Percentiles rank a stretch among this genome's conserved stretches.
Evolutionary conservation across 2,113 vertebrate genomes (phyloP).

Genomic region (Hippocampus zosterae): DNA sequence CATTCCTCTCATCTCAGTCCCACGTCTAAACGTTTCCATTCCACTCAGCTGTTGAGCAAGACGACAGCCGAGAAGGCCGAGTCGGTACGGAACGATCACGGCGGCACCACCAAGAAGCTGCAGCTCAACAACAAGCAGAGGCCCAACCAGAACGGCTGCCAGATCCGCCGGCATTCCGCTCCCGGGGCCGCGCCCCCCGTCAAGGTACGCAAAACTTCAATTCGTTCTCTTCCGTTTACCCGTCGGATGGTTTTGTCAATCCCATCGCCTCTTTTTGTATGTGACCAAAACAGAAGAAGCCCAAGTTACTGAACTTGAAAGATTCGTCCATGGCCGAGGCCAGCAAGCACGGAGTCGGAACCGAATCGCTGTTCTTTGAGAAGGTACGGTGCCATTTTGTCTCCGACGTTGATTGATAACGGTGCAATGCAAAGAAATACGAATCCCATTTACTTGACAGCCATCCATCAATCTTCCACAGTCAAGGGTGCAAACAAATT

Average conservation of each 20-base stretch:
- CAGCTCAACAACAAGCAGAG: constrained; percentile 96
- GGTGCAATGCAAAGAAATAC: too few species aligned
- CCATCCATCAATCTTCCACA: too few species aligned
- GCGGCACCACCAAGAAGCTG: constrained; percentile 92
- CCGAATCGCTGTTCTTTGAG: constrained; percentile 96
- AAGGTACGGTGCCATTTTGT: constrained; percentile 74
- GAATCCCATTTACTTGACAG: too few species aligned
- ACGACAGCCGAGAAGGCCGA: constrained; percentile 96
- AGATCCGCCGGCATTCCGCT: constrained; percentile 86
- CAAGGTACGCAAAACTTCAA: constrained; percentile 67
- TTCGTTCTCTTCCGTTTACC: background rate
- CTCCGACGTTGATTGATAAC: too few species aligned
- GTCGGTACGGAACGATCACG: constrained; percentile 93
- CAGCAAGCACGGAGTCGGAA: constrained; percentile 88
- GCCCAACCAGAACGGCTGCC: constrained; percentile 94
- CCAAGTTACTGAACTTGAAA: constrained; percentile 86
- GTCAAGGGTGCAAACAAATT: too few species aligned
- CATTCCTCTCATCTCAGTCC: background rate
- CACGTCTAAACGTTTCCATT: background rate
- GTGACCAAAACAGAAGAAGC: constrained; percentile 82
- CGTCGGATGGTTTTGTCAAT: constrained; percentile 1
- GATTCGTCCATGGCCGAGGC: constrained; percentile 83
- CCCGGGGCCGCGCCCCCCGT: constrained; percentile 80
- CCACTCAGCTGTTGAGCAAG: constrained; percentile 84
- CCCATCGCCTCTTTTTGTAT: constrained; percentile 1